Evolutionary conservation across 2,888 invertebrate genomes (phyloP), one percentile per base, ranked within the genome.

Genomic region (Meteorus cinctellus): DNA sequence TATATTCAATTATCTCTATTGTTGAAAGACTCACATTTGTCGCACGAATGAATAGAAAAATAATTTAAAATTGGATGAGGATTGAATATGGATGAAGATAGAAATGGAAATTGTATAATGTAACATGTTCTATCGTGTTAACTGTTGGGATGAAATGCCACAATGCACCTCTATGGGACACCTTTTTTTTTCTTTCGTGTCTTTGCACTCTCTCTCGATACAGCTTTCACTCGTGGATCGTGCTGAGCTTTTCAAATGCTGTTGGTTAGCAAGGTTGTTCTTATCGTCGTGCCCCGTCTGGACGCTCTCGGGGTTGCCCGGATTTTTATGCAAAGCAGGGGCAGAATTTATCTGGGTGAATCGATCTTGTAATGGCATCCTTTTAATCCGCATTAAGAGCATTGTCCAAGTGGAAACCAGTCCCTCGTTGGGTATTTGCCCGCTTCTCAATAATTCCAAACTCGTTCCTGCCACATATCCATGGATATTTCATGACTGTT

Each of bases 321-420:
- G 73, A 80, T 80, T 80, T 80, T 82, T 80, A 81, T 81, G 80
- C 78, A 77, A 78, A 76, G 55, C 69, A 62, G 62, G 41, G 36
- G 80, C 31, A 60, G 59, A 41, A 60, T 75, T 67, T 77, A 81
- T 82, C 79, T 63, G 8, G 29, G 65, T 65, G 75, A 79, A 80
- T 82, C 79, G 78, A 83, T 81, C 81, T 82, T 79, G 78, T 81
- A 80, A 80, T 79, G 80, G 79, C 75, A 81, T 81, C 78, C 77
- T 78, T 80, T 81, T 78, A 79, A 81, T 81, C 81, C 78, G 73
- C 74, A 79, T 78, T 78, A 74, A 74, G 74, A 66, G 67, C 75
- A 81, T 81, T 79, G 75, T 81, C 66, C 69, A 41, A 14, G 65
- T 65, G 31, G 19, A 67, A 74, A 72, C 51, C 63, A 66, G 69